Evolutionary conservation across 2,888 invertebrate genomes (phyloP), one percentile per base, ranked within the genome.

Genomic region (Arrhopalites spinosus): DNA sequence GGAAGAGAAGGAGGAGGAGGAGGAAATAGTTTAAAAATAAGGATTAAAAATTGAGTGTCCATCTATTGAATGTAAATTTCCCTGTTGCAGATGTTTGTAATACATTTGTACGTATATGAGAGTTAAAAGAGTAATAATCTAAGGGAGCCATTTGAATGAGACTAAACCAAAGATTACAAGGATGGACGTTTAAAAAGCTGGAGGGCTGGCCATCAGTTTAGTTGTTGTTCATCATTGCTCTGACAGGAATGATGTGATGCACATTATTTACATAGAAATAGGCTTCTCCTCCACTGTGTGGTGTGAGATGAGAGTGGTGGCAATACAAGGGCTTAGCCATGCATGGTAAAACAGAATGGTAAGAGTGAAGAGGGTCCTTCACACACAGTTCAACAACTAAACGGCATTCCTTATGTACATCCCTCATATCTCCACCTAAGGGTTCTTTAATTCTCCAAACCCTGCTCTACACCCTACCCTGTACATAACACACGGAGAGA

Each of bases 181-280:
- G 43, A 30, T 59, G 53, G 30, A 53, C 27, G 53, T 29, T 47
- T 56, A 56, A n/a, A 23, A 68, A 25, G 25, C 25, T 45, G 53
- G 53, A 66, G 53, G 66, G 74, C 59, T 59, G 61, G 74, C 67
- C 59, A 74, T 70, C 70, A 70, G 66, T 66, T 61, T 61, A 66
- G 70, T 30, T 53, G 70, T 70, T 70, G 70, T 64, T 73, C 73
- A 73, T 66, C 66, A 64, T 53, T 73, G 50, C 47, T 66, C 73
- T 73, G 66, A 66, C 73, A 53, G 50, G 66, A 53, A 66, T 73
- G 66, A 73, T 64, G 66, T 67, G 73, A 67, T 66, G 50, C 50
- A 66, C 66, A 45, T 67, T 73, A 73, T 73, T 73, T 66, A 73
- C 64, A 73, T 50, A 66, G 73, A 73, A 73, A 73, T 73, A 73